Evolutionary conservation across 2,888 invertebrate species (phyloP), one percentile per base, ranked within the genome.

Genomic region (Pterobdella sp.): DNA sequence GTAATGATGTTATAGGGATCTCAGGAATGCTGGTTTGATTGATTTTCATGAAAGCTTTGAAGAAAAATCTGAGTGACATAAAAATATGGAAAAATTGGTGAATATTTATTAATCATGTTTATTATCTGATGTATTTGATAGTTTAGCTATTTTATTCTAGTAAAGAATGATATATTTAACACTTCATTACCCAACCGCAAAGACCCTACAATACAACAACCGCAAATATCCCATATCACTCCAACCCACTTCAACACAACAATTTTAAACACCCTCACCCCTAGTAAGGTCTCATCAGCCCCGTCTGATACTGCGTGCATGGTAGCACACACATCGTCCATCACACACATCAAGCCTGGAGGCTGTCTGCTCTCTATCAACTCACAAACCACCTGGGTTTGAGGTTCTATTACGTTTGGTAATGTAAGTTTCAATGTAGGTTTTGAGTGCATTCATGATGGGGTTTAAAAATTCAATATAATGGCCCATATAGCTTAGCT

Each of bases 251-350:
- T n/a, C n/a, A n/a, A n/a, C n/a, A n/a, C n/a, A 56, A 60, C 26
- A 10, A 29, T 7, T n/a, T n/a, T 22, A n/a, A 32, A 22, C 22
- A 36, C 60, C 65, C 75, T 67, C 73, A 83, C 82, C 82, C 86
- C 86, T 75, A 88, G 82, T 31, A 85, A 78, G 78, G 87, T 77
- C 2, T 73, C 74, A 42, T 75, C 77, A 22, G 73, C 88, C 0
- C 88, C 88, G 68, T 87, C 87, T 18, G 87, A 86, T 69, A 88
- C 88, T 2, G 88, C 88, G 81, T 89, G 89, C 82, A 88, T 86
- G 42, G 89, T 88, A 4, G 88, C 88, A 82, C 89, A 89, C 0
- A 89, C 87, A 81, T 89, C 89, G 78, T 89, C 89, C 68, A 89
- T 82, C 4, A 89, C 84, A 78, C 87, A 86, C 84, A 89, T 88